These are phyloP conservation scores for Choristoneura rosaceana DNA, from an alignment of 2,888 invertebrate species.

Conservation along the genomic window DNA sequence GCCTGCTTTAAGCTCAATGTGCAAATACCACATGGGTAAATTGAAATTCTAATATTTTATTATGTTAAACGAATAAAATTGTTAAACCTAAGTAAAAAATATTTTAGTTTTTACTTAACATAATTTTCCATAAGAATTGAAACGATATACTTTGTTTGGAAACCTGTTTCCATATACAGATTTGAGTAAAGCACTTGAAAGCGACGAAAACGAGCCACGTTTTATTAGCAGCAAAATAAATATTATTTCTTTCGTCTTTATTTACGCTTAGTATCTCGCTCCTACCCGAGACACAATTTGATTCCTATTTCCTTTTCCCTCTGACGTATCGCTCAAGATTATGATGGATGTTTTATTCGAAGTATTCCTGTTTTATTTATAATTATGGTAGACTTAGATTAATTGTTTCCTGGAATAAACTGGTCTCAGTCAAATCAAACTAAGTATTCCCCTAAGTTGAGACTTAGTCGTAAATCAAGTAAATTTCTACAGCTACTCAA, in stretches of 20 bases:
- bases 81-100: too few species aligned
- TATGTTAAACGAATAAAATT: too few species aligned
- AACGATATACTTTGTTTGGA: neutral
- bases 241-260: neutral
- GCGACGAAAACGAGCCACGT: neutral
- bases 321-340: constrained; percentile 53
- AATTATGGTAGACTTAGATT: neutral
- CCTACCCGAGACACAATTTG: constrained; percentile 42
- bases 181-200: neutral
- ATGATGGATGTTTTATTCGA: constrained; percentile 21
- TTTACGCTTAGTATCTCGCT: constrained; percentile 10
- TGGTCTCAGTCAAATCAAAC: neutral
- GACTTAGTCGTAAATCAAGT: neutral
- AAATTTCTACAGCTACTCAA: neutral
- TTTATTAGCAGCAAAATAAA: constrained; percentile 2
- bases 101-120: too few species aligned
- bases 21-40: too few species aligned
- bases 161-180: neutral
- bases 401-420: neutral
- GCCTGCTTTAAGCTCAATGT: too few species aligned
- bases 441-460: neutral
- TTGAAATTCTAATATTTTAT: too few species aligned
- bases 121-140: too few species aligned
- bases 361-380: neutral
- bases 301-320: constrained; percentile 54